Evolutionary conservation across 2,797 vertebrate species (phyloP), one percentile per base, ranked within the genome.

Genomic region (Pseudopleuronectes americanus): DNA sequence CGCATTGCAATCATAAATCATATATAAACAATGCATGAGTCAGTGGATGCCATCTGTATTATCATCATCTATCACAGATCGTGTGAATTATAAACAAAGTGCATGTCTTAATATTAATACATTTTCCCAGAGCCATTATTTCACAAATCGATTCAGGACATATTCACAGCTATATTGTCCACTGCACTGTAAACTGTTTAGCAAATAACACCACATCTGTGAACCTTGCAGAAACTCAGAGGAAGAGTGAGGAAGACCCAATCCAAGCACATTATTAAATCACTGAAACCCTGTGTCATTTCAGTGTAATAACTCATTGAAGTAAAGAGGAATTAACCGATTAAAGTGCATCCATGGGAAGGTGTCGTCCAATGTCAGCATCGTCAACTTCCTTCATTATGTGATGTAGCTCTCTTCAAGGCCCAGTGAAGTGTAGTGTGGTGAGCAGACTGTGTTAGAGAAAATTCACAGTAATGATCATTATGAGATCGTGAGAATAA

Each of bases 281-380:
- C n/a, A 52, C 5, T 23, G 16, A 61, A 53, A 58, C 55, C 57
- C 31, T 28, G 24, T 22, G 67, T 75, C 12, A 47, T 68, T 57
- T 74, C 60, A 36, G 23, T 12, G 31, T 26, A 63, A 67, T 66
- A 60, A 84, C 66, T 21, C 38, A 47, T 4, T 71, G 10, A 63
- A 57, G 52, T 56, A 62, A 45, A 72, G 43, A 81, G 51, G 48
- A 59, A 71, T n/a, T n/a, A n/a, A 68, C 52, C 45, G 51, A 77
- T 77, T 33, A 71, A 76, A 68, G 31, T 64, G 61, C 60, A 54
- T 76, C 59, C 9, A 19, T 4, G 6, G 45, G 36, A 56, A 48
- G 3, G 8, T 26, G 2, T 51, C 0, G 16, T 43, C 10, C 5
- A 13, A 21, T 24, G 8, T 31, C n/a, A 0, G 12, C 38, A 47